Evolutionary conservation across 2,888 invertebrate genomes (phyloP).

Genomic region (Eristalis pertinax): DNA sequence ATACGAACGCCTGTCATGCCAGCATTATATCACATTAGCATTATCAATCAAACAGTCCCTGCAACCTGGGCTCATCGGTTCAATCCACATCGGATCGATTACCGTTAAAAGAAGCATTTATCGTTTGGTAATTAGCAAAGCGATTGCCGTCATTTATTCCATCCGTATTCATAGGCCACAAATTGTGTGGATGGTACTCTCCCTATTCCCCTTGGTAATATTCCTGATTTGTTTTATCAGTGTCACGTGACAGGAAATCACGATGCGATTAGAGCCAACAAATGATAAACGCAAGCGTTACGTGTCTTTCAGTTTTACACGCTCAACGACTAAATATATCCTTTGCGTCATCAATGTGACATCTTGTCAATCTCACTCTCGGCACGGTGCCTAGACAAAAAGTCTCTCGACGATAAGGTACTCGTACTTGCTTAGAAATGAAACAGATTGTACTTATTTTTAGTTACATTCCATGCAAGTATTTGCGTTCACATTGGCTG

Average conservation of each 20-base stretch:
- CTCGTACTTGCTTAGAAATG: neutral
- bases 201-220: neutral
- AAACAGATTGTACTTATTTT: neutral
- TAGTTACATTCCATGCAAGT: neutral
- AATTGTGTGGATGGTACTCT: neutral
- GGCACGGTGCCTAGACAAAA: neutral
- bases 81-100: neutral
- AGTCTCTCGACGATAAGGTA: neutral
- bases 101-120: neutral
- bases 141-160: neutral
- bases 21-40: neutral
- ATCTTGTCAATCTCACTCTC: neutral
- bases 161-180: neutral
- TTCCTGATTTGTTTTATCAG: neutral
- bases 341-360: neutral
- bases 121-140: neutral
- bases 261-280: too few species aligned
- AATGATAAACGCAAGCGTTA: too few species aligned
- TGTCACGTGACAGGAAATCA: neutral
- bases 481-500: neutral
- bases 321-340: neutral
- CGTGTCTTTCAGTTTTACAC: neutral
- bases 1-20: neutral
- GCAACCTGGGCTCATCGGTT: neutral
- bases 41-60: neutral